Conservation (phyloP, 2,797 vertebrate genomes). For the Esox masquinongy region DNA sequence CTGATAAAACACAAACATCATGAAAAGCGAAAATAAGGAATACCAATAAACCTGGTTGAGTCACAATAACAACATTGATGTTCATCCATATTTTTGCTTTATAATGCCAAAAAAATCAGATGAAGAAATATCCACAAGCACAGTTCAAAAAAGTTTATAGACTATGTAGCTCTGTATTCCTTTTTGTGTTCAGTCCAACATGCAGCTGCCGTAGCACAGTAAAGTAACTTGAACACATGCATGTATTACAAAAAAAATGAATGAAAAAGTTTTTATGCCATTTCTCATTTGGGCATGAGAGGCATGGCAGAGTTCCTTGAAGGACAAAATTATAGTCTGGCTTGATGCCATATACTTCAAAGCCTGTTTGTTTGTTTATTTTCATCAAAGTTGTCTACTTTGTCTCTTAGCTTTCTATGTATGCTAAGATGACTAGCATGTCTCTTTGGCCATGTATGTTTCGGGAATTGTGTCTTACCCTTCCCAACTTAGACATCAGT, state of each 20-base stretch:
- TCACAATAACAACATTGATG: not conserved
- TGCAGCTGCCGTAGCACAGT: conserved; percentile 18
- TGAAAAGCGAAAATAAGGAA: conserved; percentile 3
- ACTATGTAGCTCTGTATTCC: not conserved
- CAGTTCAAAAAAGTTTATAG: not conserved
- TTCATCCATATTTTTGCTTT: not conserved
- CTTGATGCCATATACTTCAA: conserved; percentile 74
- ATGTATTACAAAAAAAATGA: conserved; percentile 52
- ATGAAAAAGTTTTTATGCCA: conserved; percentile 68
- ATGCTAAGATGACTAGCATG: conserved; percentile 46
- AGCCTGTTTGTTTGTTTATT: conserved; percentile 65
- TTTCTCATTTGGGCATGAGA: conserved; percentile 70
- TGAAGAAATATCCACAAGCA: not conserved
- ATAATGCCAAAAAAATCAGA: not conserved
- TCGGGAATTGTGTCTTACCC: conserved; percentile 43
- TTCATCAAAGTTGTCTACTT: conserved; percentile 71
- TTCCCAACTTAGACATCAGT: conserved; percentile 51
- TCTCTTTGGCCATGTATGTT: conserved; percentile 59
- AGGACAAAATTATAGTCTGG: conserved; percentile 72
- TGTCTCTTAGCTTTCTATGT: conserved; percentile 49
- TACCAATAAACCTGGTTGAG: not conserved
- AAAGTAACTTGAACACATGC: conserved; percentile 65
- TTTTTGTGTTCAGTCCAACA: not conserved
- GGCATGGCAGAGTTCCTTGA: conserved; percentile 63
- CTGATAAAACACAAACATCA: conserved; percentile 29